Conservation (phyloP, 2,888 invertebrate genomes). For the Xylota sylvarum region DNA sequence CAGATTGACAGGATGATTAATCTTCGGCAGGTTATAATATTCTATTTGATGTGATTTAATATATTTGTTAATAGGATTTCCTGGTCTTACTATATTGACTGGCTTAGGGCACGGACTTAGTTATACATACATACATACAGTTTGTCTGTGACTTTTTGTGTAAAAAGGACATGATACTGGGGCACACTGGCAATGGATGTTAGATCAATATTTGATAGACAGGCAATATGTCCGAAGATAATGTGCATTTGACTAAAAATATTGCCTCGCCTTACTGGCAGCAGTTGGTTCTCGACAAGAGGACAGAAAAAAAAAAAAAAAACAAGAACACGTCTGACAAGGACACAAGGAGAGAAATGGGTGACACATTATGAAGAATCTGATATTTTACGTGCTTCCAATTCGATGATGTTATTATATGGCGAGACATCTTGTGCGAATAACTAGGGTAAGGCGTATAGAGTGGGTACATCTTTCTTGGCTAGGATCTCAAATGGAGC, state of each 20-base stretch:
- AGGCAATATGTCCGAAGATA: conserved; percentile 68
- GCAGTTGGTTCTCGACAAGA: conserved; percentile 46
- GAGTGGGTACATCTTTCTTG: conserved; percentile 4
- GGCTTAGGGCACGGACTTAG: conserved; percentile 39
- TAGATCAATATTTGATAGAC: conserved; percentile 70
- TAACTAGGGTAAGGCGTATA: conserved; percentile 18
- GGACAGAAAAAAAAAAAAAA: not conserved
- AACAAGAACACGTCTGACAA: conserved; percentile 43
- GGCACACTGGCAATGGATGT: not conserved
- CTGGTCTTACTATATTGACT: conserved; percentile 23
- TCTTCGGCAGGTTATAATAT: conserved; percentile 73
- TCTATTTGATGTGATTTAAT: conserved; percentile 77
- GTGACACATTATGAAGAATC: conserved; percentile 76
- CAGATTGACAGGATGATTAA: conserved; percentile 77
- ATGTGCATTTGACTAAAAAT: conserved; percentile 66
- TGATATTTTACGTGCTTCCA: conserved; percentile 75
- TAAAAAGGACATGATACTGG: not conserved
- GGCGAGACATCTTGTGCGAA: conserved; percentile 39
- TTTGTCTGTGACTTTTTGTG: conserved; percentile 4
- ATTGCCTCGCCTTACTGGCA: conserved; percentile 50
- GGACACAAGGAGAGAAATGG: conserved; percentile 62
- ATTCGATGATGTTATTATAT: conserved; percentile 58
- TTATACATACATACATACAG: too few relatives aligned
- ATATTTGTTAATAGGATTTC: conserved; percentile 68
- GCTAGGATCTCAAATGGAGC: conserved; percentile 62